Evolutionary conservation across 2,113 vertebrate species (phyloP), one percentile per base, ranked within the genome.

Genomic region (Chionomys nivalis): DNA sequence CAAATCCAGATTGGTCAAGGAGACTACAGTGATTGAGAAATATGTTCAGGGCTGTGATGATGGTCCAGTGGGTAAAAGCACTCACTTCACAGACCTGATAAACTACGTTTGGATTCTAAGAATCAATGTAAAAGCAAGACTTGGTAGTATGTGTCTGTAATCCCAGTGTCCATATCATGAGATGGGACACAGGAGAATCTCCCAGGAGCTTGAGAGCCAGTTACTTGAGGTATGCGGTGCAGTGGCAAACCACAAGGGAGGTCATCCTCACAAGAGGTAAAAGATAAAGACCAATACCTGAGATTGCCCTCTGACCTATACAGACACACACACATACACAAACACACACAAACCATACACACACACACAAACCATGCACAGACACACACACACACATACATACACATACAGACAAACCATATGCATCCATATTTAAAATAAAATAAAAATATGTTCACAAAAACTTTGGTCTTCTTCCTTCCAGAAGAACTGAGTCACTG

Each of bases 361-460:
- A 82, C 21, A 75, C 72, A 75, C 3, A 75, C 13, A 55, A 19
- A 58, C 19, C 55, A 58, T 58, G 5, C 55, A 58, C 55, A 58
- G 4, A 82, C 79, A 82, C 21, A 73, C 14, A 52, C 14, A 16
- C 52, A 55, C 52, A 49, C 1, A 55, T 16, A 16, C 52, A 55
- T 55, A 55, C 4, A 55, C 55, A 55, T 55, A 55, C 55, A 55
- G 16, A 55, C 55, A 49, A 16, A 33, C 28, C 23, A 58, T n/a
- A 58, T 81, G 28, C 6, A 83, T 16, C 61, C 55, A 28, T 39
- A 65, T 63, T 31, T 85, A 65, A 31, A 85, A 42, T 31, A 65
- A 83, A 85, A 65, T 95, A 28, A 91, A 96, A 90, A 58, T 55
- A 93, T 36, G 31, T 23, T 17, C 28, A 81, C 55, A 89, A 23